Percentiles rank a stretch among this genome's conserved stretches.
Conservation (phyloP, 2,888 invertebrate genomes). For the Torymus auratus region DNA sequence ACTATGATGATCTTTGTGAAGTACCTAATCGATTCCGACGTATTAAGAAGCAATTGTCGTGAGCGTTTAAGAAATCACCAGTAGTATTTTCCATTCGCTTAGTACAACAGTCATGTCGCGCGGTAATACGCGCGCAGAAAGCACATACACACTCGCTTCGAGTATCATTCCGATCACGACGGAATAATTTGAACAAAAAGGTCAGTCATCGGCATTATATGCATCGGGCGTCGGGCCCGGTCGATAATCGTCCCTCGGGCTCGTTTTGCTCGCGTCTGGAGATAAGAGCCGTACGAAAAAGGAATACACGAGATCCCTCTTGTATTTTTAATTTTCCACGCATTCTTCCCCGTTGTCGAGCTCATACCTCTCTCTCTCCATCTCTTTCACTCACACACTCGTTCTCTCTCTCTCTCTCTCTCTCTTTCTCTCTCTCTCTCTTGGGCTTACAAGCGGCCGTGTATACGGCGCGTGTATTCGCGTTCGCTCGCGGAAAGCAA, state of each 20-base stretch:
- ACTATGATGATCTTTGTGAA: too few relatives aligned
- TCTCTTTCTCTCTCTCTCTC: too few relatives aligned
- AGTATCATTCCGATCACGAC: not conserved
- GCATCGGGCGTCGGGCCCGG: not conserved
- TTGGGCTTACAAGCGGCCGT: constrained; percentile 27
- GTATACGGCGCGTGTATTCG: not conserved
- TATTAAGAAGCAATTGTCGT: too few relatives aligned
- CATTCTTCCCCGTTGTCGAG: constrained; percentile 43
- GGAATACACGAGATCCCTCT: constrained; percentile 49
- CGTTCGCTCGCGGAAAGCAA: constrained; percentile 38
- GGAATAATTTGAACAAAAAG: not conserved
- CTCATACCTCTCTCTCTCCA: constrained; percentile 16
- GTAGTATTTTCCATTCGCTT: too few relatives aligned
- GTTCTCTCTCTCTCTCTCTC: too few relatives aligned
- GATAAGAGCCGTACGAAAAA: constrained; percentile 26
- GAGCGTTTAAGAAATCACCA: too few relatives aligned
- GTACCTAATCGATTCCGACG: too few relatives aligned
- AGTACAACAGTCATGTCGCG: too few relatives aligned
- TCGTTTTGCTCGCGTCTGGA: constrained; percentile 19
- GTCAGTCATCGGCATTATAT: constrained; percentile 21
- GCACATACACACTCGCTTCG: not conserved
- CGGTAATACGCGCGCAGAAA: too few relatives aligned
- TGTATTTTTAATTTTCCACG: constrained; percentile 54
- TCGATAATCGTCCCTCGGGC: constrained; percentile 24
- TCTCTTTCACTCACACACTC: too few relatives aligned